Evolutionary conservation across 2,113 vertebrate genomes (phyloP), one percentile per base, ranked within the genome.

Genomic region (Formicarius rufipectus): DNA sequence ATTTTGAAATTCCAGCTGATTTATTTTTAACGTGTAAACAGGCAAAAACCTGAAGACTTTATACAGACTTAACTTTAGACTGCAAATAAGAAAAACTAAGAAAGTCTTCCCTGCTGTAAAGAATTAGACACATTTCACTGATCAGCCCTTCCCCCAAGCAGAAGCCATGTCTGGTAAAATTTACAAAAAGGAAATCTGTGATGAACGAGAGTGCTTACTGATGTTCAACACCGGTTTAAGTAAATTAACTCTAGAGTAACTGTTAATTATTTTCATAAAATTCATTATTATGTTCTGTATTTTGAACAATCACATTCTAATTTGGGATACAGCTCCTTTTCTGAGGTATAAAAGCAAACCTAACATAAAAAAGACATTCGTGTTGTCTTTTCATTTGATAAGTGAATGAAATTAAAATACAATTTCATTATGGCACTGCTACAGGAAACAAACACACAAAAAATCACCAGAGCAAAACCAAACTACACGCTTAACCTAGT

Each of bases 381-480:
- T 56, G 66, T 75, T 82, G 60, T 92, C 87, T 87, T 93, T 94
- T 89, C 50, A 90, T 93, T 90, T 85, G 85, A 47, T 87, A 94
- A 90, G 89, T 84, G 89, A 96, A 96, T 82, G 59, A 97, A 96
- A 96, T 92, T 77, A 95, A 92, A 96, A 95, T 68, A 94, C 84
- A 88, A 95, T 95, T 97, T 93, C 76, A 95, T 92, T 96, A 92
- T n/a, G 81, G 58, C 66, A 93, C 40, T 69, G 35, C 63, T 69
- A 79, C 52, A 75, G 74, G 76, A 96, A 90, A 95, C 68, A 60
- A 87, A 94, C 76, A 88, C 42, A 92, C 62, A 47, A 95, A 92
- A 90, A 55, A 7, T 12, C 79, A 89, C 64, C 60, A 67, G 77
- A 90, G 83, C 86, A 93, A 92, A 96, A 90, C 64, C 22, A 14